Percentiles rank a stretch among this genome's conserved stretches.
Conservation (phyloP, 2,797 vertebrate species). For the Harpagifer antarcticus region DNA sequence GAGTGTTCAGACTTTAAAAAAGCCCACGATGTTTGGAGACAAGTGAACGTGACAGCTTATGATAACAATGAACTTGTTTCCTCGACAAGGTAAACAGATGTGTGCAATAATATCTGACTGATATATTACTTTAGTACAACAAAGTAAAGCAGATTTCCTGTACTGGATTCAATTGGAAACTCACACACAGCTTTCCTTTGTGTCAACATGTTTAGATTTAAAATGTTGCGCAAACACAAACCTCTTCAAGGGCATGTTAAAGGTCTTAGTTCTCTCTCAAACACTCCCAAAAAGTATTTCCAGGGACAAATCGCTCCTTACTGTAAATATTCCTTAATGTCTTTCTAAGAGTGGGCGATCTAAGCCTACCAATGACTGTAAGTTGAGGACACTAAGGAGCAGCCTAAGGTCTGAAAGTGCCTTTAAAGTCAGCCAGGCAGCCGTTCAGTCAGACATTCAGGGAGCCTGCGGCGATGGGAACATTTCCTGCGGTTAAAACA, state of each 20-base stretch:
- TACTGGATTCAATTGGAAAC: slow-evolving; percentile 3
- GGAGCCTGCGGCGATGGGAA: slow-evolving; percentile 59
- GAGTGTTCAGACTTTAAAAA: slow-evolving; percentile 22
- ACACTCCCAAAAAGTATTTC: slow-evolving; percentile 19
- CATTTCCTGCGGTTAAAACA: slow-evolving; percentile 70
- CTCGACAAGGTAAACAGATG: slow-evolving; percentile 26
- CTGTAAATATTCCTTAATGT: slow-evolving; percentile 61
- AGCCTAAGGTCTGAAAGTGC: slow-evolving; percentile 65
- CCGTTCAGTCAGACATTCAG: slow-evolving; percentile 59
- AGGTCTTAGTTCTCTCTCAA: not conserved
- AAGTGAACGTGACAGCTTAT: slow-evolving; percentile 19
- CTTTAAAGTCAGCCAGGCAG: slow-evolving; percentile 64
- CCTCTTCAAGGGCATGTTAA: slow-evolving; percentile 10
- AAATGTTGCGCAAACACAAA: slow-evolving; percentile 7
- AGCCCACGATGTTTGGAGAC: slow-evolving; percentile 32
- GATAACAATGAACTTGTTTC: slow-evolving; percentile 1
- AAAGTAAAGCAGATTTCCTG: slow-evolving; percentile 25
- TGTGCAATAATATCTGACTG: not conserved
- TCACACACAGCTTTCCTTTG: not conserved
- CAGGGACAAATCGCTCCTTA: slow-evolving; percentile 13
- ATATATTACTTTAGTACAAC: not conserved
- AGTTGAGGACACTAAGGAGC: slow-evolving; percentile 62
- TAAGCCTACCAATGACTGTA: slow-evolving; percentile 67
- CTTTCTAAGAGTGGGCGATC: slow-evolving; percentile 24
- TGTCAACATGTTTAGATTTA: slow-evolving; percentile 9